Evolutionary conservation across 2,113 vertebrate genomes (phyloP), one percentile per base, ranked within the genome.

Genomic region (Cervus canadensis): DNA sequence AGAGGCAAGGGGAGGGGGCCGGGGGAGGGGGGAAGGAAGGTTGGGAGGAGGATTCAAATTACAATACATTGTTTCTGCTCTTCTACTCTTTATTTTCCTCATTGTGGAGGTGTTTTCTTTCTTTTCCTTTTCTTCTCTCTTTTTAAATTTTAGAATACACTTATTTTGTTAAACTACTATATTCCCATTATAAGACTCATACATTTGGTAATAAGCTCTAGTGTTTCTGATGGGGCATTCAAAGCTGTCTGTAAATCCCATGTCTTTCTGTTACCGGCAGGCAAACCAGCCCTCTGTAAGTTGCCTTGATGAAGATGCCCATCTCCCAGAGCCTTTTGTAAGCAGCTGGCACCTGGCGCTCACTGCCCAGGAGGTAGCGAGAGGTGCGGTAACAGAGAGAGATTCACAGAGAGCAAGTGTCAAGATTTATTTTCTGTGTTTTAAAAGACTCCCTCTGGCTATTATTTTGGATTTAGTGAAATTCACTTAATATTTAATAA

Each of bases 361-460:
- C 64, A 28, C 54, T 12, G 13, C 1, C 89, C 16, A 40, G 23
- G 81, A 85, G n/a, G 52, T 7, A 33, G 17, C 33, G 12, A 89
- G 23, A 91, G 56, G 28, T 26, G 45, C 19, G 13, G 48, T 76
- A 28, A 74, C 40, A 0, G 36, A 91, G 59, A 83, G 43, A 40
- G 23, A 87, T 25, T 89, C 60, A 64, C 33, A 67, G 56, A 67
- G 21, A 79, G 36, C 59, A 30, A 36, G 26, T 30, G 88, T 30
- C 82, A 62, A 79, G 78, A 86, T 67, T 83, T 26, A 6, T 45
- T 79, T 10, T n/a, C 11, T 84, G 88, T 88, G 57, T 67, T 67
- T 52, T 93, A 67, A 95, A 96, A 93, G 67, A 59, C 11, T 17
- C 87, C 79, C 60, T 76, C 88, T 83, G 88, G 96, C 94, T 93